Conservation (phyloP, 2,797 vertebrate genomes). For the Argya squamiceps region DNA sequence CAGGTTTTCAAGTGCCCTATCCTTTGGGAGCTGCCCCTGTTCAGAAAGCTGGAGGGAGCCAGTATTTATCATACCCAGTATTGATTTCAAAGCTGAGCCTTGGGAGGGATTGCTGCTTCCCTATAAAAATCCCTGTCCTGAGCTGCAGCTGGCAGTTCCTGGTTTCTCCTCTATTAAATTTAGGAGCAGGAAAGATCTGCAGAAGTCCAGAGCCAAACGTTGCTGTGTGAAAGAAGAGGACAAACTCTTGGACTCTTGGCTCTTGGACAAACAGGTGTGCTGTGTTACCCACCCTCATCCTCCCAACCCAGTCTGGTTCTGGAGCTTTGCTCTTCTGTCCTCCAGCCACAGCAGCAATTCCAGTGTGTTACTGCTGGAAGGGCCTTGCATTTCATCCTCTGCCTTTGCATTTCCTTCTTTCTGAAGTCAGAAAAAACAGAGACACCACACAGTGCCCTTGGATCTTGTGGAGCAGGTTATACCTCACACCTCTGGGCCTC, state of each 20-base stretch:
- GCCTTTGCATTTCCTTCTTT: not conserved
- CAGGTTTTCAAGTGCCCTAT: not conserved
- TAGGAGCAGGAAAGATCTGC: not conserved
- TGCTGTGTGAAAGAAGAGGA: not conserved
- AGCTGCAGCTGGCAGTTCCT: not conserved
- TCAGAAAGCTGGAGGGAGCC: not conserved
- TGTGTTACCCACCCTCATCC: not conserved
- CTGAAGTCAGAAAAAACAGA: not conserved
- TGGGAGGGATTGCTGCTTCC: not conserved
- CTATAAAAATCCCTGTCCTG: not conserved
- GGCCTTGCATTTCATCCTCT: not conserved
- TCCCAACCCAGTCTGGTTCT: not conserved
- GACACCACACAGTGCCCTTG: not conserved
- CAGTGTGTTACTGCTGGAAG: fast-evolving
- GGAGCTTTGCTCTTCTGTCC: not conserved
- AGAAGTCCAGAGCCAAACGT: fast-evolving
- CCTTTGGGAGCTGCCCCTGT: not conserved
- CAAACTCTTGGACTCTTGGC: too few species aligned
- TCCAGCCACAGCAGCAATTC: not conserved
- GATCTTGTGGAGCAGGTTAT: not conserved
- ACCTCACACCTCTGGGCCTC: not conserved
- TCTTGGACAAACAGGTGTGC: not conserved
- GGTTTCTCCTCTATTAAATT: not conserved
- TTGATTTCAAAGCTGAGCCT: not conserved
- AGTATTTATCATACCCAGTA: too few species aligned